Percentiles rank a stretch among this genome's conserved stretches.
phyloP scores from a whole-genome alignment of 1,140 invertebrate species.

The Gerris buenoi region DNA sequence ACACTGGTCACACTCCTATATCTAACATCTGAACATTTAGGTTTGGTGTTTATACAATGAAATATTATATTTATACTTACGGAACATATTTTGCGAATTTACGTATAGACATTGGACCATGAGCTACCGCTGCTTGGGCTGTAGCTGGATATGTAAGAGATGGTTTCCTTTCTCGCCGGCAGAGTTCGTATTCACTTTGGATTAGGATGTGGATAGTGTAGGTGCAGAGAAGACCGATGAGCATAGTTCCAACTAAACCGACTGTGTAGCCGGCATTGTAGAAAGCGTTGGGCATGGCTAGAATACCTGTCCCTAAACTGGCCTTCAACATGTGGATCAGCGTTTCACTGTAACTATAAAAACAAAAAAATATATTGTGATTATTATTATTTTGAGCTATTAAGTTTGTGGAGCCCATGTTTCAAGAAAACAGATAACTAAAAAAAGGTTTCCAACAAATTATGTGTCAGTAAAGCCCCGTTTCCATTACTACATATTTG shows the following conservation, averaged over 20 bases:
- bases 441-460: not conserved
- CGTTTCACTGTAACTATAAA: slow-evolving; percentile 54
- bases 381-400: slow-evolving; percentile 6
- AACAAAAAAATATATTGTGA: slow-evolving; percentile 12
- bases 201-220: slow-evolving; percentile 63
- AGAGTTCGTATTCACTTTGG: slow-evolving; percentile 48
- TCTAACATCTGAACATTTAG: too few species aligned
- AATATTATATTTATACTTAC: slow-evolving; percentile 38
- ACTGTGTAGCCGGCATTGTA: slow-evolving; percentile 54
- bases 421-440: not conserved
- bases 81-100: slow-evolving; percentile 37
- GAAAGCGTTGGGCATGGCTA: slow-evolving; percentile 79
- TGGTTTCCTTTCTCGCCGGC: slow-evolving; percentile 46
- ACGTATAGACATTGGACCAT: slow-evolving; percentile 38
- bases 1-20: too few species aligned
- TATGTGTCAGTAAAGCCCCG: too few species aligned
- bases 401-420: not conserved
- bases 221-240: slow-evolving; percentile 57
- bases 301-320: slow-evolving; percentile 74
- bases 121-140: slow-evolving; percentile 47
- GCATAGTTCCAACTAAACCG: slow-evolving; percentile 46
- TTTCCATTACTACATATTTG: too few species aligned
- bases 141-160: slow-evolving; percentile 54
- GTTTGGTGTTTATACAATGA: too few species aligned
- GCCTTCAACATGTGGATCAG: slow-evolving; percentile 69